A percentile compares a stretch with the other conserved stretches of the same genome.
Evolutionary conservation across 1,140 invertebrate species (phyloP).

Genomic region (Drosophila pachea): DNA sequence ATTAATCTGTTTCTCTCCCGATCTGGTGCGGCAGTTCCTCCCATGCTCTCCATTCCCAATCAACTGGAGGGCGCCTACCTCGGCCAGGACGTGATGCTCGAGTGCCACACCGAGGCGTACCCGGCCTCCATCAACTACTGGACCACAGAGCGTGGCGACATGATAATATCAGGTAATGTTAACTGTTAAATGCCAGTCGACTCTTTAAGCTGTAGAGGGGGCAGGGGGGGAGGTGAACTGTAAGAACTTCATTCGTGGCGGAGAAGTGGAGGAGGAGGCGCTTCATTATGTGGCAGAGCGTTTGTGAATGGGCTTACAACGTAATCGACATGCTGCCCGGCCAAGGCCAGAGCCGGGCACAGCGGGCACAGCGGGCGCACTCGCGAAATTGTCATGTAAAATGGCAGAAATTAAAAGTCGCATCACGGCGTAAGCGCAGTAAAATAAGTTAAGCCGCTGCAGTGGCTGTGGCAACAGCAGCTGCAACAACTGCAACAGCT

Average conservation of each 20-base stretch:
- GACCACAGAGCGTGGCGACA: constrained; percentile 90
- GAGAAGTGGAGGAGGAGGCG: neutral
- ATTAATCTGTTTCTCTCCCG: neutral
- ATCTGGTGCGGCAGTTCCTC: constrained; percentile 91
- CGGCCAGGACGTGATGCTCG: constrained; percentile 88
- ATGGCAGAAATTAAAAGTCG: constrained; percentile 47
- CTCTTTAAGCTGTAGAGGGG: constrained; percentile 28
- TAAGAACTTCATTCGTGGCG: constrained; percentile 11
- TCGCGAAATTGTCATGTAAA: constrained; percentile 55
- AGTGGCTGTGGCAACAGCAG: constrained; percentile 15
- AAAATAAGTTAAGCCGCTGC: constrained; percentile 38
- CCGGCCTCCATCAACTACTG: constrained; percentile 93
- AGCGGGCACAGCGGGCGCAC: constrained; percentile 4
- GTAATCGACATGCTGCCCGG: constrained; percentile 51
- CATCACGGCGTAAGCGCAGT: constrained; percentile 34
- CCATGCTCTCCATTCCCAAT: constrained; percentile 92
- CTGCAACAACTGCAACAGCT: constrained; percentile 6
- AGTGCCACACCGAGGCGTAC: constrained; percentile 93
- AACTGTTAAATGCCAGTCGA: constrained; percentile 36
- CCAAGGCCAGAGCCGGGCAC: constrained; percentile 7
- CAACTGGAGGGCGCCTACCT: constrained; percentile 90
- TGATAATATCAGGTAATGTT: constrained; percentile 91
- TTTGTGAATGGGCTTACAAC: constrained; percentile 66
- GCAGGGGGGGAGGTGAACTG: too few species aligned
- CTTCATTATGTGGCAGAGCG: constrained; percentile 59